Evolutionary conservation across 2,113 vertebrate species (phyloP).

Genomic region (Mustela nigripes): DNA sequence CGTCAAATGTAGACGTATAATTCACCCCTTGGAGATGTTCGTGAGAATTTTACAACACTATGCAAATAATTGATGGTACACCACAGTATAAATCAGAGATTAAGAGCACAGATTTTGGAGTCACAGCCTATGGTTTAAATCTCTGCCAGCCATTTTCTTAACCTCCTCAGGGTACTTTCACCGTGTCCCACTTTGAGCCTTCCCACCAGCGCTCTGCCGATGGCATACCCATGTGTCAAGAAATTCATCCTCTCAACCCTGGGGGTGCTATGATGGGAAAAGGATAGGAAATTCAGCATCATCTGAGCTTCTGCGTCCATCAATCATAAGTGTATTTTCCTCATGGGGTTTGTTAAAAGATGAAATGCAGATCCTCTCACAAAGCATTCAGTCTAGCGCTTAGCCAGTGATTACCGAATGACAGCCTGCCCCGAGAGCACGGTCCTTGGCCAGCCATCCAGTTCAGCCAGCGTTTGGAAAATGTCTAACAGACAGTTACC

Average conservation of each 20-base stretch:
- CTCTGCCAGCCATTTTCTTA: not conserved
- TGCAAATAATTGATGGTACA: not conserved
- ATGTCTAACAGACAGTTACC: not conserved
- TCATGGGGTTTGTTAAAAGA: not conserved
- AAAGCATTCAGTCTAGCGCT: not conserved
- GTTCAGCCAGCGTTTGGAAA: not conserved
- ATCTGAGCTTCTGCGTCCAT: not conserved
- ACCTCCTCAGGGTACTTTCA: not conserved
- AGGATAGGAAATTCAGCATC: not conserved
- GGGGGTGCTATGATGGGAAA: not conserved
- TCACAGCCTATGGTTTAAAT: not conserved
- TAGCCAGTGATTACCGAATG: not conserved
- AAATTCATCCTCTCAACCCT: not conserved
- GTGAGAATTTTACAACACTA: not conserved
- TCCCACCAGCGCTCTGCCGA: not conserved
- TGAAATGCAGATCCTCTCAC: not conserved
- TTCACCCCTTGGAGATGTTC: not conserved
- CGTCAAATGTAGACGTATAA: not conserved
- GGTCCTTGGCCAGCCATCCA: not conserved
- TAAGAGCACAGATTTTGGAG: not conserved
- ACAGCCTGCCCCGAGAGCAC: no score
- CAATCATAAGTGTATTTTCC: not conserved
- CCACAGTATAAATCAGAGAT: not conserved
- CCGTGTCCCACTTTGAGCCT: not conserved
- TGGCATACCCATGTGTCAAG: fast-evolving